Conservation (phyloP, 2,797 vertebrate genomes). For the Halcyon chelicuti region DNA sequence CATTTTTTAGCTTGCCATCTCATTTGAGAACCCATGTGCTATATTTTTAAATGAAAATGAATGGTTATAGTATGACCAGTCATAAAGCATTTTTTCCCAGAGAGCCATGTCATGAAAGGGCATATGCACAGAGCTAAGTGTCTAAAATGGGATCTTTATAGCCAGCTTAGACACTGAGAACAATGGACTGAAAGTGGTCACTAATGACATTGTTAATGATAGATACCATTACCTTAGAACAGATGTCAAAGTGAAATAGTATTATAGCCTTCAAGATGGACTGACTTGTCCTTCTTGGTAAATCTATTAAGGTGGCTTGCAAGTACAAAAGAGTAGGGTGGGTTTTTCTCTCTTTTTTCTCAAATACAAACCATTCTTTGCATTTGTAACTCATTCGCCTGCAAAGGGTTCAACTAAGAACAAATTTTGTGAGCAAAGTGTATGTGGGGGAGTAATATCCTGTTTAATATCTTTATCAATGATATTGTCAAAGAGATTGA, state of each 20-base stretch:
- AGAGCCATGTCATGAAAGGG: constrained; percentile 33
- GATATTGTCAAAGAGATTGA: no score
- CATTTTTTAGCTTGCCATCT: background rate
- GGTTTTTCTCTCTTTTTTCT: constrained; percentile 11
- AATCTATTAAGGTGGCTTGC: constrained; percentile 48
- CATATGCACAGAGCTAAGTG: constrained; percentile 61
- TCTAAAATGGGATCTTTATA: constrained; percentile 66
- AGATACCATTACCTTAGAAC: constrained; percentile 74
- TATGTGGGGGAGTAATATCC: background rate
- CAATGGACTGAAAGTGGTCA: constrained; percentile 69
- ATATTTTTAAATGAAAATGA: constrained; percentile 45
- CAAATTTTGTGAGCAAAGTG: background rate
- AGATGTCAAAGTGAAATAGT: constrained; percentile 66
- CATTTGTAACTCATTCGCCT: background rate
- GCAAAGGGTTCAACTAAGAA: background rate
- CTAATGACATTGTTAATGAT: constrained; percentile 78
- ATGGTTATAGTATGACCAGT: background rate
- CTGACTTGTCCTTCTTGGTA: constrained; percentile 60
- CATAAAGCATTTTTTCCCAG: constrained; percentile 24
- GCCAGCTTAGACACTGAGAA: constrained; percentile 59
- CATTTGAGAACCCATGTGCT: background rate
- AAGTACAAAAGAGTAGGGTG: constrained; percentile 25
- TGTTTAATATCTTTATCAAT: no score
- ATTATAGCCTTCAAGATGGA: constrained; percentile 71
- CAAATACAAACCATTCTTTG: constrained; percentile 29